Percentiles rank a stretch among this genome's conserved stretches.
These are phyloP conservation scores for Heterodera carotae DNA, from an alignment of 1,140 invertebrate species.

Conservation along the genomic window DNA sequence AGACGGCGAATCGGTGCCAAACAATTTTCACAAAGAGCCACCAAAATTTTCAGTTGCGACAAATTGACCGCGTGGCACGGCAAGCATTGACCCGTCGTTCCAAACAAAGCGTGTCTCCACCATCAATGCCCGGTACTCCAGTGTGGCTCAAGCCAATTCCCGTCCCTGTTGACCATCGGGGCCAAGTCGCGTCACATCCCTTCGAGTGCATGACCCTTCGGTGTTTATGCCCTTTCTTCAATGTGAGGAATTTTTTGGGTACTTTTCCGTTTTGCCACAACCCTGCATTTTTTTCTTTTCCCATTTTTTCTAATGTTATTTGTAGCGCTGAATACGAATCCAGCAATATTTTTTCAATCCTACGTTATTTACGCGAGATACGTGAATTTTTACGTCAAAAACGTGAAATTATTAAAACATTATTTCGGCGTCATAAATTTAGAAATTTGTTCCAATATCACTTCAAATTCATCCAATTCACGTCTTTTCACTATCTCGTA, in stretches of 20 bases:
- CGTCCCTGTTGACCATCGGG: constrained; percentile 48
- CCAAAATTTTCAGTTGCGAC: constrained; percentile 39
- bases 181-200: constrained; percentile 61
- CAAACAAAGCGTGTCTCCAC: constrained; percentile 43
- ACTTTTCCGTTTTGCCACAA: too few species aligned
- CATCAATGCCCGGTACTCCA: constrained; percentile 52
- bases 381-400: too few species aligned
- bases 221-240: constrained; percentile 63
- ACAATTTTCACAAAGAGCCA: background rate
- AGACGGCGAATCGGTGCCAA: background rate
- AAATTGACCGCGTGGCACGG: constrained; percentile 51
- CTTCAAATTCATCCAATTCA: too few species aligned
- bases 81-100: constrained; percentile 27
- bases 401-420: too few species aligned
- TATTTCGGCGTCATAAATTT: too few species aligned
- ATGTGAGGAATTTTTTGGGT: constrained; percentile 41
- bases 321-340: too few species aligned
- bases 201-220: constrained; percentile 65
- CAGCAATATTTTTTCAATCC: too few species aligned
- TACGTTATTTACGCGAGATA: too few species aligned
- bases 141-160: constrained; percentile 62
- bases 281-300: too few species aligned
- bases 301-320: too few species aligned
- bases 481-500: too few species aligned
- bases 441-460: too few species aligned